A percentile compares a stretch with the other conserved stretches of the same genome.
phyloP scores from a whole-genome alignment of 2,797 vertebrate genomes.

The Aulostomus chinensis region DNA sequence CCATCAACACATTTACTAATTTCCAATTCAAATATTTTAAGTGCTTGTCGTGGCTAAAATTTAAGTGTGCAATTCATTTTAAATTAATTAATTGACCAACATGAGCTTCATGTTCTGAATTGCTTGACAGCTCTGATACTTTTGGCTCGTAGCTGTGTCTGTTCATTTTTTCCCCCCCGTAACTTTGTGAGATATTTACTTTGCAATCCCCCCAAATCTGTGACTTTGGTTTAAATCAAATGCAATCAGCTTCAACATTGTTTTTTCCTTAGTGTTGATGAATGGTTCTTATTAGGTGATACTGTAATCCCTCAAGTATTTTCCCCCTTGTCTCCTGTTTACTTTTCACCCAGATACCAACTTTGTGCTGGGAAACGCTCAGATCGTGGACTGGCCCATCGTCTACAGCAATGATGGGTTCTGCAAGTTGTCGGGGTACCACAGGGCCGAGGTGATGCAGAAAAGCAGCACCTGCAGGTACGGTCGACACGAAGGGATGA shows the following conservation, averaged over 20 bases:
- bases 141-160: conserved; percentile 1
- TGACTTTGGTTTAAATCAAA: conserved; percentile 12
- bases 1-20: too few species aligned
- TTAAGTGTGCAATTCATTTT: too few species aligned
- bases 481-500: background rate
- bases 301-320: conserved; percentile 18
- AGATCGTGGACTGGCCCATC: conserved; percentile 99
- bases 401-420: conserved; percentile 99
- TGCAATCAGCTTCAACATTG: background rate
- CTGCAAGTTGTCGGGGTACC: conserved; percentile 98
- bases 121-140: background rate
- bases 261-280: conserved; percentile 8
- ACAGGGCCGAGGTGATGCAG: conserved; percentile 99
- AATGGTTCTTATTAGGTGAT: conserved; percentile 5
- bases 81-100: too few species aligned
- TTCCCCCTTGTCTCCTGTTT: conserved; percentile 24
- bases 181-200: conserved; percentile 1
- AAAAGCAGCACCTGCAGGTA: conserved; percentile 99
- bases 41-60: too few species aligned
- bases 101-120: too few species aligned
- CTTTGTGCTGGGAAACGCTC: conserved; percentile 98
- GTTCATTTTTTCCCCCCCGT: conserved; percentile 1
- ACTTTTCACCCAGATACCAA: conserved; percentile 92
- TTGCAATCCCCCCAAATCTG: conserved; percentile 5
- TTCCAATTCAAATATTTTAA: too few species aligned